Evolutionary conservation across 2,113 vertebrate genomes (phyloP).

Genomic region (Octodon degus): DNA sequence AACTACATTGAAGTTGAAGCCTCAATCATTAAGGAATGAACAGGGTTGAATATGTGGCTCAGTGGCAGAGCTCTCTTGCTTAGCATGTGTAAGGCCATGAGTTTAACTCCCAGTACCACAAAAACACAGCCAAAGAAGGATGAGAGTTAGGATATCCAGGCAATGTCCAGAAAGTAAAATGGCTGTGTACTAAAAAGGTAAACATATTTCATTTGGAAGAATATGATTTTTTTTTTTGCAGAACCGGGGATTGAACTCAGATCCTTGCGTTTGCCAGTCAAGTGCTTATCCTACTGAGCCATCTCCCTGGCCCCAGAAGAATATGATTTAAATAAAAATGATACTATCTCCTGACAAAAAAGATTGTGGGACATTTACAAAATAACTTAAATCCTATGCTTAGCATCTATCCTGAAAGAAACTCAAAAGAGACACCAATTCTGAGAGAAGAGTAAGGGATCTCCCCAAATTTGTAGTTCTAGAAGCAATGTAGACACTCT

Average conservation of each 20-base stretch:
- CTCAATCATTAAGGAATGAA: not conserved
- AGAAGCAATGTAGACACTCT: conserved; percentile 58
- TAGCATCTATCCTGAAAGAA: not conserved
- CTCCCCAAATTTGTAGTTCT: conserved; percentile 45
- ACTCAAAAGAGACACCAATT: conserved; percentile 48
- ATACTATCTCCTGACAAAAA: conserved; percentile 30
- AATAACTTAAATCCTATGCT: conserved; percentile 35
- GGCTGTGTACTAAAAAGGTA: not conserved
- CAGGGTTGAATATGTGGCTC: not conserved
- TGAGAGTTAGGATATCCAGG: not conserved
- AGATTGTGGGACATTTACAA: not conserved
- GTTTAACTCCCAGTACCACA: not conserved
- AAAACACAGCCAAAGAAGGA: not conserved
- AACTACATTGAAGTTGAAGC: not conserved
- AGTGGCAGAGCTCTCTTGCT: not conserved
- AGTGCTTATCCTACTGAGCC: too few relatives aligned
- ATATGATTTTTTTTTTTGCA: not conserved
- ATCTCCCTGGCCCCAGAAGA: not conserved
- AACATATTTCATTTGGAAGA: conserved; percentile 16
- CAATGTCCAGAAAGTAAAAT: conserved; percentile 1
- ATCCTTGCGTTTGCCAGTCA: too few relatives aligned
- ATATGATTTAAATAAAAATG: not conserved
- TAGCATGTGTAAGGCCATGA: not conserved
- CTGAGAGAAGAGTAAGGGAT: not conserved
- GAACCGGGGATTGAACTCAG: too few relatives aligned